A percentile compares a stretch with the other conserved stretches of the same genome.
Conservation (phyloP, 1,140 invertebrate species). For the Armadillidium nasatum region DNA sequence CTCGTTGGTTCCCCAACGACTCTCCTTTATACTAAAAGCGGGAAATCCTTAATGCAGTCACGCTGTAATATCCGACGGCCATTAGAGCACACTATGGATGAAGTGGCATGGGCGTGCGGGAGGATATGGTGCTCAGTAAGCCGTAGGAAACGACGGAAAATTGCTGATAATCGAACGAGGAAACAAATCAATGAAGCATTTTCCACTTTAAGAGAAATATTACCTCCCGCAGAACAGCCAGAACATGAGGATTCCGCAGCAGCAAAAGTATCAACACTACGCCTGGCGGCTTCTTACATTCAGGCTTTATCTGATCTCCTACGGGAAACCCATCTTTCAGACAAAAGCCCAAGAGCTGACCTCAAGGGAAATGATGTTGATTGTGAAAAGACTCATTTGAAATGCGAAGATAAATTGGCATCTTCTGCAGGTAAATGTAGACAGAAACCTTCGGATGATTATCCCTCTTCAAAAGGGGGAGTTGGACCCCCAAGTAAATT, state of each 20-base stretch:
- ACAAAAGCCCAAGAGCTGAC: not conserved
- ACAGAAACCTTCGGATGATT: not conserved
- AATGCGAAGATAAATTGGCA: not conserved
- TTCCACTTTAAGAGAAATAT: not conserved
- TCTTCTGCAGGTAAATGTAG: not conserved
- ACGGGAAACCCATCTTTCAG: not conserved
- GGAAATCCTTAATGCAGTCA: not conserved
- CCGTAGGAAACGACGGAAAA: not conserved
- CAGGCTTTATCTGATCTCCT: not conserved
- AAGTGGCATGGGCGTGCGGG: not conserved
- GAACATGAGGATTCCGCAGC: not conserved
- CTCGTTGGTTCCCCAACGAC: not conserved
- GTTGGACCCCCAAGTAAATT: not conserved
- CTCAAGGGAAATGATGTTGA: not conserved
- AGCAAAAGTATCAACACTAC: not conserved
- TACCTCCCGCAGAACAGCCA: not conserved
- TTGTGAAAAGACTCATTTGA: not conserved
- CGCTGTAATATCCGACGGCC: not conserved
- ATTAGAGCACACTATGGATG: not conserved
- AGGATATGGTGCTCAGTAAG: not conserved
- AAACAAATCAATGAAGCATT: conserved; percentile 5
- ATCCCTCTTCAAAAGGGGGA: not conserved
- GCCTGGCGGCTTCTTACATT: not conserved
- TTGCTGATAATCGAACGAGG: not conserved
- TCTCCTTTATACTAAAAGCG: not conserved